Evolutionary conservation across 2,888 invertebrate genomes (phyloP).

Genomic region (Chymomyza caudatula): DNA sequence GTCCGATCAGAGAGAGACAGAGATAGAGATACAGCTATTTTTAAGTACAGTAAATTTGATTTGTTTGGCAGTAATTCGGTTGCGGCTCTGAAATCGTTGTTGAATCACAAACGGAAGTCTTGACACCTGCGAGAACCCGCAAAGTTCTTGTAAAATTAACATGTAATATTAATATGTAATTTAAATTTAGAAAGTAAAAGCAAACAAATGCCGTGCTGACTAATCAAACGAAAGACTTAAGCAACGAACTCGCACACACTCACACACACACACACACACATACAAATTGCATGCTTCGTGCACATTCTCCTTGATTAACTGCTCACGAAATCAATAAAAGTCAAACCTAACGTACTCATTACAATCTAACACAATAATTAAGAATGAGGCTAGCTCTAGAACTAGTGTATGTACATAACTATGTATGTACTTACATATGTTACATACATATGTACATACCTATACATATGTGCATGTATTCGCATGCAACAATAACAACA

Average conservation of each 20-base stretch:
- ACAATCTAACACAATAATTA: conserved; percentile 42
- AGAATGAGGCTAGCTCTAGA: conserved; percentile 4
- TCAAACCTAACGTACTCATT: conserved; percentile 30
- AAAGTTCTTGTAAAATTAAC: conserved; percentile 53
- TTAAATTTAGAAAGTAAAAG: conserved; percentile 71
- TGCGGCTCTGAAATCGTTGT: conserved; percentile 9
- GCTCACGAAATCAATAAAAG: conserved; percentile 49
- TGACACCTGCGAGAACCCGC: conserved; percentile 5
- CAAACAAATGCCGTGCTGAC: conserved; percentile 42
- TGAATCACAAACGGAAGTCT: conserved; percentile 34
- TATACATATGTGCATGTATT: conserved; percentile 7
- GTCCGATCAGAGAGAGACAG: too few species aligned
- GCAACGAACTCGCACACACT: conserved; percentile 48
- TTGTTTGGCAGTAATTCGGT: conserved; percentile 56
- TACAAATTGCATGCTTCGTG: conserved; percentile 47
- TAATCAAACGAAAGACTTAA: conserved; percentile 57
- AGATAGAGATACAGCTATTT: conserved; percentile 42
- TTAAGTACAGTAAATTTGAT: conserved; percentile 57
- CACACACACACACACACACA: too few species aligned
- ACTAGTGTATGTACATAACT: background rate
- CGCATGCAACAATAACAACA: conserved; percentile 35
- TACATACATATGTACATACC: background rate
- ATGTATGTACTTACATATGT: background rate
- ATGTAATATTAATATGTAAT: conserved; percentile 36
- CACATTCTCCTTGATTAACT: conserved; percentile 52